Evolutionary conservation across 2,888 invertebrate species (phyloP).

Genomic region (Tetragnatha montana): DNA sequence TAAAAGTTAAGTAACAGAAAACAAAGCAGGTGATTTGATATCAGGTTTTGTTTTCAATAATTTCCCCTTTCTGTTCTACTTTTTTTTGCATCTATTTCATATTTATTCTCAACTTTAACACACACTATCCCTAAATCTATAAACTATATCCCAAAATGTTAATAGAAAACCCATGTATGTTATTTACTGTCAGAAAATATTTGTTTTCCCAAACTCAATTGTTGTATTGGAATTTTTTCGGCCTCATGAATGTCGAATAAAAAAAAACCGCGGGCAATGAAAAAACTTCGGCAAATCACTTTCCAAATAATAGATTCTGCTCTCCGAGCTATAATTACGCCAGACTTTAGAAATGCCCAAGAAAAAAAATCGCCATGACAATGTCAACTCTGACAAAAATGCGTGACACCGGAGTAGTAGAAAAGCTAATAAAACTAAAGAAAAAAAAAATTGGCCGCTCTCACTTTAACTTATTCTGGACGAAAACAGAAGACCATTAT

Average conservation of each 20-base stretch:
- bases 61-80: too few species aligned
- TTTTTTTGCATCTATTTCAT: too few species aligned
- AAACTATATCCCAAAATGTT: not conserved
- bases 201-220: not conserved
- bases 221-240: not conserved
- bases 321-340: not conserved
- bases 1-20: too few species aligned
- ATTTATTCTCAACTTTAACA: too few species aligned
- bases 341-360: not conserved
- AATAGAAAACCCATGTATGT: too few species aligned
- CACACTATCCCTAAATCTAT: too few species aligned
- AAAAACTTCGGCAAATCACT: not conserved
- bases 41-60: too few species aligned
- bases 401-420: not conserved
- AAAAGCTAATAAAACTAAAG: too few species aligned
- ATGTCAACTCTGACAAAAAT: not conserved
- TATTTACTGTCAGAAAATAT: not conserved
- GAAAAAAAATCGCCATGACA: not conserved
- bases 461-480: not conserved
- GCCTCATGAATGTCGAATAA: not conserved
- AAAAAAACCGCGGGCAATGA: not conserved
- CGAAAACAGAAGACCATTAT: slow-evolving; percentile 25
- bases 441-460: not conserved
- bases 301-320: not conserved
- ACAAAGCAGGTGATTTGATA: too few species aligned